Evolutionary conservation across 2,888 invertebrate genomes (phyloP).

Genomic region (Strigamia crassipes): DNA sequence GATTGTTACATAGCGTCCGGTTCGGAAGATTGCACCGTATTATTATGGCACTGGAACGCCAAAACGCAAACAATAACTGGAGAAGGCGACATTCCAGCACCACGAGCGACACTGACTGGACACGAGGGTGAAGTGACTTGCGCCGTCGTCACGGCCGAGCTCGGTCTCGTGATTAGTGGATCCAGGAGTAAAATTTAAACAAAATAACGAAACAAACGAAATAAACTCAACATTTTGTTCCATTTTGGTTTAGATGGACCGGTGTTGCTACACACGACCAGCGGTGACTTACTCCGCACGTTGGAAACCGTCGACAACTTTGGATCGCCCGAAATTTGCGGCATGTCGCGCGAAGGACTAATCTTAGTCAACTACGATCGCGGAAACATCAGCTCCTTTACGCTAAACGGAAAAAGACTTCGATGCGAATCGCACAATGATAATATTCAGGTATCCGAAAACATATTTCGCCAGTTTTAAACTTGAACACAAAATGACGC

Average conservation of each 20-base stretch:
- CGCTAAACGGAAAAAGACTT: constrained; percentile 88
- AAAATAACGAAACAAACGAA: background rate
- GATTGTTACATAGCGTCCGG: constrained; percentile 99
- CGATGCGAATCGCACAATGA: constrained; percentile 91
- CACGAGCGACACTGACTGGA: constrained; percentile 94
- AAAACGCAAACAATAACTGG: constrained; percentile 96
- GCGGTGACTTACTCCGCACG: constrained; percentile 93
- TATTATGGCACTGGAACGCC: constrained; percentile 99
- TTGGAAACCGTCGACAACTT: constrained; percentile 79
- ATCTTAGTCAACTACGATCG: constrained; percentile 91
- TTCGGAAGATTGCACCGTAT: constrained; percentile 95
- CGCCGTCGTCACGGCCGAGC: constrained; percentile 95
- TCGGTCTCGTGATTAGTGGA: constrained; percentile 95
- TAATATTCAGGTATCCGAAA: constrained; percentile 77
- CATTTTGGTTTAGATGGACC: constrained; percentile 76
- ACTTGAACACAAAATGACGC: too few relatives aligned
- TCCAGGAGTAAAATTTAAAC: constrained; percentile 67
- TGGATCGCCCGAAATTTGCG: constrained; percentile 80
- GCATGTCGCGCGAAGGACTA: constrained; percentile 94
- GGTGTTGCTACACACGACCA: constrained; percentile 95
- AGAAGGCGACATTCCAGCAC: constrained; percentile 91
- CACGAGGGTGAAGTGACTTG: constrained; percentile 96
- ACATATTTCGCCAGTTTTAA: too few relatives aligned
- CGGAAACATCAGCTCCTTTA: constrained; percentile 90
- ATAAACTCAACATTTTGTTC: background rate